Percentiles rank a stretch among this genome's conserved stretches.
These are phyloP conservation scores for Gopherus evgoodei DNA, from an alignment of 2,113 vertebrate species.

Conservation along the genomic window DNA sequence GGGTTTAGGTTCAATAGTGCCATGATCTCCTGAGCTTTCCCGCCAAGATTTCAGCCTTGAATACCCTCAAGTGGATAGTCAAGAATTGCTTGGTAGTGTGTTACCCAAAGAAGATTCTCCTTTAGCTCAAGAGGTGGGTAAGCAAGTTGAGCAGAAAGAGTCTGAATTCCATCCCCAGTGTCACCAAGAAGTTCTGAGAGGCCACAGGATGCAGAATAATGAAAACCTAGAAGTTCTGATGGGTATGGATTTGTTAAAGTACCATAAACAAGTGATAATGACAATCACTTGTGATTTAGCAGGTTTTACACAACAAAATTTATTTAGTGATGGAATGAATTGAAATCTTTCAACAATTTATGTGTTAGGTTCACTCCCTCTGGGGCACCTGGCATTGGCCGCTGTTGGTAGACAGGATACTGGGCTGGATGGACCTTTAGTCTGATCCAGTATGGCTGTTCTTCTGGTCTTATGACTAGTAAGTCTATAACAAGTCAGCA, in stretches of 20 bases:
- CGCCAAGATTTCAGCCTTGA: neutral
- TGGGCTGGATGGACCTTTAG: too few species aligned
- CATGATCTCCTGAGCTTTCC: neutral
- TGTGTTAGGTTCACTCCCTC: neutral
- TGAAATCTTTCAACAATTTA: neutral
- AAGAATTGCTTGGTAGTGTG: neutral
- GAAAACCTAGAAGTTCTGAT: neutral
- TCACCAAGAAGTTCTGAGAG: neutral
- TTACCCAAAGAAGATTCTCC: neutral
- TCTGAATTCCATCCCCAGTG: too few species aligned
- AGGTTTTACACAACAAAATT: neutral
- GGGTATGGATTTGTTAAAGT: neutral
- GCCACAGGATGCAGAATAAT: fast-evolving
- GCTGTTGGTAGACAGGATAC: too few species aligned
- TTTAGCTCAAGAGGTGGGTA: neutral
- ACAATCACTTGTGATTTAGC: neutral
- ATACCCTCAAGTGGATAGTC: neutral
- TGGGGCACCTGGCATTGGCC: too few species aligned
- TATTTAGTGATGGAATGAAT: neutral
- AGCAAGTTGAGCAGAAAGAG: neutral
- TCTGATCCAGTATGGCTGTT: too few species aligned
- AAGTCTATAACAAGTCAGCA: neutral
- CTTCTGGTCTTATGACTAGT: neutral
- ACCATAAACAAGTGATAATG: neutral
- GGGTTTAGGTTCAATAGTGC: neutral